Percentiles rank a stretch among this genome's conserved stretches.
These are phyloP conservation scores for Mus spicilegus DNA, from an alignment of 2,113 vertebrate species.

Conservation along the genomic window DNA sequence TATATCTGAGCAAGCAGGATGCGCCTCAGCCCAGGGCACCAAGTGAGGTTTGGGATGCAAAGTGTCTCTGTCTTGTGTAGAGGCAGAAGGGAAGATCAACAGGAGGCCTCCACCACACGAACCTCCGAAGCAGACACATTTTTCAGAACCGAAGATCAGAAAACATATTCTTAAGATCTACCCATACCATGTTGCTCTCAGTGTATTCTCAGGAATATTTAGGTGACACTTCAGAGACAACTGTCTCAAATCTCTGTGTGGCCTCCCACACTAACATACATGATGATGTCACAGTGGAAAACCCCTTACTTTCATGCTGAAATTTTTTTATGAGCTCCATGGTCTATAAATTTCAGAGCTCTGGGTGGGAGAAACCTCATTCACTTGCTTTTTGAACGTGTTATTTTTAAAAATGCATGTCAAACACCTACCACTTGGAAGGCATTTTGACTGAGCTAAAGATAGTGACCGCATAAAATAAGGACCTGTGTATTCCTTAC, in stretches of 20 bases:
- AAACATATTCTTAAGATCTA: background rate
- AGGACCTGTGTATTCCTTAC: background rate
- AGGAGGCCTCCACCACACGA: background rate
- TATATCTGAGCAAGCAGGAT: too few relatives aligned
- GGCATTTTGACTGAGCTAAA: background rate
- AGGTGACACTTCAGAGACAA: background rate
- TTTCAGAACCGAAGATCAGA: background rate
- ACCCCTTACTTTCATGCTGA: background rate
- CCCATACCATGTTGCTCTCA: background rate
- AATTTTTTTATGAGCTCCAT: background rate
- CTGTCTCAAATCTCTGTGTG: background rate
- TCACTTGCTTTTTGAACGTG: background rate
- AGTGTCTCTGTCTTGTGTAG: background rate
- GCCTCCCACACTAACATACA: background rate
- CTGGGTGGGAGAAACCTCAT: background rate
- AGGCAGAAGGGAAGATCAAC: background rate
- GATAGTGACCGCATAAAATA: background rate
- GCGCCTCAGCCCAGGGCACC: background rate
- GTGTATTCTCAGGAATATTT: background rate
- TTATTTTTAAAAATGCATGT: background rate
- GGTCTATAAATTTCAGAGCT: background rate
- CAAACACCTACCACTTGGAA: background rate
- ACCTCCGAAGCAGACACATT: background rate
- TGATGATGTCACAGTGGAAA: background rate
- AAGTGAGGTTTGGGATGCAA: background rate